phyloP scores from a whole-genome alignment of 2,888 invertebrate species.

The Dolomedes plantarius region DNA sequence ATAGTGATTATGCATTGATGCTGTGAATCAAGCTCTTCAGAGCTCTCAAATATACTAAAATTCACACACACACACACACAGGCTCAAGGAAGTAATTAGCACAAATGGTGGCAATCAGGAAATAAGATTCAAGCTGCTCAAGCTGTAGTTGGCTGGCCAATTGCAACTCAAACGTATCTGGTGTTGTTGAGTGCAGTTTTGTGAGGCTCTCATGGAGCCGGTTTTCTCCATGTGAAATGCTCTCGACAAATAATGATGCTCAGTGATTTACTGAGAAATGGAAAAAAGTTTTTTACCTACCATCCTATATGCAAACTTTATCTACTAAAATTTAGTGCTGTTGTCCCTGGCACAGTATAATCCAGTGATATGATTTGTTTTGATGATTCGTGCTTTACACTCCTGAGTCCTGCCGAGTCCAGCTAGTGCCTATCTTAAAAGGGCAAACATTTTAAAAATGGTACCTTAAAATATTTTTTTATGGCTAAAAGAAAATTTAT shows the following conservation, averaged over 20 bases:
- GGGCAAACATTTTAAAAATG: constrained; percentile 30
- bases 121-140: constrained; percentile 26
- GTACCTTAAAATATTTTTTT: constrained; percentile 47
- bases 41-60: background rate
- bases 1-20: constrained; percentile 9
- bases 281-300: background rate
- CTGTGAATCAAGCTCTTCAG: constrained; percentile 4
- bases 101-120: constrained; percentile 15
- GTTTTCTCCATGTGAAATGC: constrained; percentile 30
- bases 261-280: background rate
- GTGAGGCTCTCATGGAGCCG: constrained; percentile 23
- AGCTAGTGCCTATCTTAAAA: constrained; percentile 26
- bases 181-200: constrained; percentile 17
- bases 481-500: constrained; percentile 22
- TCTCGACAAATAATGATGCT: background rate
- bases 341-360: background rate
- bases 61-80: too few relatives aligned
- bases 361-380: background rate
- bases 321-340: constrained; percentile 6
- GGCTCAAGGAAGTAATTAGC: constrained; percentile 13
- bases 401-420: constrained; percentile 10
- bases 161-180: constrained; percentile 30
- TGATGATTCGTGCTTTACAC: background rate
- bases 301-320: background rate
- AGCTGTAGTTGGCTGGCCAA: constrained; percentile 55